phyloP scores from a whole-genome alignment of 1,140 invertebrate species.

The Luehdorfia chinensis region DNA sequence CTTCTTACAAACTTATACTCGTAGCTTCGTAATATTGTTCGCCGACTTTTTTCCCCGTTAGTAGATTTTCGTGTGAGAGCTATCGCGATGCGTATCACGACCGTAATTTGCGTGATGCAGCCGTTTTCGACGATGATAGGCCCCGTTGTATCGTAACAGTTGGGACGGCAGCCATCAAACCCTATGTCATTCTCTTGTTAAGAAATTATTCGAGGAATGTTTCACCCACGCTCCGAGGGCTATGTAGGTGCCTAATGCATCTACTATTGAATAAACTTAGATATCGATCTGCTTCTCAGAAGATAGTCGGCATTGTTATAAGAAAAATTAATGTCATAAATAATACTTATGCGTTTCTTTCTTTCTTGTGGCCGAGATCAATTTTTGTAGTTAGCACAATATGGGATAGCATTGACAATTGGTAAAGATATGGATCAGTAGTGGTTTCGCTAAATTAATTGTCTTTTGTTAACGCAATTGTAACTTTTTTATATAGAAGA shows the following conservation, averaged over 20 bases:
- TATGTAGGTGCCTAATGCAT: conserved; percentile 51
- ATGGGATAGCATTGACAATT: too few relatives aligned
- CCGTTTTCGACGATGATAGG: conserved; percentile 59
- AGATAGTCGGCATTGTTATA: conserved; percentile 41
- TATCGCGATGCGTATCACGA: conserved; percentile 49
- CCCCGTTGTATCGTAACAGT: conserved; percentile 31
- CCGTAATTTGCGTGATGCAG: conserved; percentile 64
- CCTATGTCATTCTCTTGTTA: conserved; percentile 58
- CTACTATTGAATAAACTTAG: conserved; percentile 53
- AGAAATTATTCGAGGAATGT: conserved; percentile 57
- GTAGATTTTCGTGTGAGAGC: conserved; percentile 44
- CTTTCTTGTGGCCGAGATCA: conserved; percentile 12
- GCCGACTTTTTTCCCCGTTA: conserved; percentile 50
- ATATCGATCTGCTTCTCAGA: conserved; percentile 59
- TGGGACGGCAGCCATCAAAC: conserved; percentile 40
- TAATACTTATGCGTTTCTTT: conserved; percentile 27
- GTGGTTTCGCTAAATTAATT: too few relatives aligned
- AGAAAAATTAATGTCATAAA: conserved; percentile 49
- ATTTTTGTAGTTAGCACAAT: too few relatives aligned
- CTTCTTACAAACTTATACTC: conserved; percentile 41
- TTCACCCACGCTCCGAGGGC: conserved; percentile 36
- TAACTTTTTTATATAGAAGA: too few relatives aligned
- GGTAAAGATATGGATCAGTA: too few relatives aligned
- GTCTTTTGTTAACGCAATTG: too few relatives aligned
- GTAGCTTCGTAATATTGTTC: conserved; percentile 43